Evolutionary conservation across 2,113 vertebrate species (phyloP).

Genomic region (Tylochromis polylepis): DNA sequence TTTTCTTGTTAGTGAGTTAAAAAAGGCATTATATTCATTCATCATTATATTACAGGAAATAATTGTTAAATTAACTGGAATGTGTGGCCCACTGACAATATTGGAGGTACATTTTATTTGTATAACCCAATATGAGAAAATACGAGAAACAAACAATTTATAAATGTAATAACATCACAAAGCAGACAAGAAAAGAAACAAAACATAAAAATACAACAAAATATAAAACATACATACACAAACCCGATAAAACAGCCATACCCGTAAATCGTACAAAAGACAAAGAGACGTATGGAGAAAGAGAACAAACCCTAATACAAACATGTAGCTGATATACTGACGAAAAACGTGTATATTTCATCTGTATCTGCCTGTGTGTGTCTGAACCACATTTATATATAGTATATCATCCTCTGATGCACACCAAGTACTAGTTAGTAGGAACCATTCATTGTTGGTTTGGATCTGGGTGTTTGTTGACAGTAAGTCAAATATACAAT

Average conservation of each 20-base stretch:
- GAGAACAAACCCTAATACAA: background rate
- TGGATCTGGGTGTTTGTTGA: background rate
- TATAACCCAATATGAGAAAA: fast-evolving
- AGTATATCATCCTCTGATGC: background rate
- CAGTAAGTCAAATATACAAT: background rate
- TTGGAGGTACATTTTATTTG: background rate
- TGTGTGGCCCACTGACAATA: background rate
- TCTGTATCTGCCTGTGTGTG: background rate
- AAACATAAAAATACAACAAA: background rate
- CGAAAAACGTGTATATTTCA: background rate
- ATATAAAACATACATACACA: background rate
- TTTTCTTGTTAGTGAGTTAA: background rate
- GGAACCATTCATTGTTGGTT: background rate
- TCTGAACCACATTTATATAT: background rate
- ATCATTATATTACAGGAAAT: background rate
- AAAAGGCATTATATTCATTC: background rate
- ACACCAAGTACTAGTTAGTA: background rate
- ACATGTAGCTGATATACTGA: background rate
- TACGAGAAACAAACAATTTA: background rate
- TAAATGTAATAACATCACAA: background rate
- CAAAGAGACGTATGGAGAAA: background rate
- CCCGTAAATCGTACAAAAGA: background rate
- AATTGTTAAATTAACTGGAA: background rate
- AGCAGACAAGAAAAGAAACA: background rate
- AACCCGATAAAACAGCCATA: too few relatives aligned